A percentile compares a stretch with the other conserved stretches of the same genome.
Conservation (phyloP, 1,140 invertebrate genomes). For the Conus betulinus region DNA sequence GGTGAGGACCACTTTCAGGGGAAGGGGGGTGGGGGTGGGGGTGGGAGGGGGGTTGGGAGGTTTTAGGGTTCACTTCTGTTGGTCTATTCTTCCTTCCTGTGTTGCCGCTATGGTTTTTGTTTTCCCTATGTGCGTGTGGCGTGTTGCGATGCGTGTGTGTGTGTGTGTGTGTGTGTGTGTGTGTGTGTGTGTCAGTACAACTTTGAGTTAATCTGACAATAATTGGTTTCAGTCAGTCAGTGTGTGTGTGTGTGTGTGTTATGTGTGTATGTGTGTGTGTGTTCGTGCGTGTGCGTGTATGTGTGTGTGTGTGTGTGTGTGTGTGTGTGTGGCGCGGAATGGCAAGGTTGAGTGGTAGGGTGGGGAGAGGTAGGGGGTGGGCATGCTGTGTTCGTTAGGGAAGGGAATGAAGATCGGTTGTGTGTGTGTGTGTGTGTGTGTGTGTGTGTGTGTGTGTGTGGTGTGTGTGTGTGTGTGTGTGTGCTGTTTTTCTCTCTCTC, state of each 20-base stretch:
- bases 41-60: no score
- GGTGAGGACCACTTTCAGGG: background rate
- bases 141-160: background rate
- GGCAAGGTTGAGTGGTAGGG: no score
- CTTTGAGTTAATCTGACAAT: no score
- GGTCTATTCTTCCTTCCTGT: background rate
- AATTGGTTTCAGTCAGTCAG: no score
- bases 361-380: no score
- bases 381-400: no score
- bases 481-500: background rate
- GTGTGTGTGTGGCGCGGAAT: no score
- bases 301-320: no score
- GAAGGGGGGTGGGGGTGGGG: no score
- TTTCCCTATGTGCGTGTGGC: background rate
- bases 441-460: no score
- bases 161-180: conserved; percentile 25
- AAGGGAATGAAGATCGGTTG: no score
- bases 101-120: background rate
- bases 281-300: background rate
- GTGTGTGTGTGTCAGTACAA: conserved; percentile 24
- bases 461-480: background rate
- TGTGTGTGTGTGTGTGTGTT: background rate
- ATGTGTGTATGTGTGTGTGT: background rate
- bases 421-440: no score
- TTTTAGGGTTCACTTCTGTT: background rate